Percentiles rank a stretch among this genome's conserved stretches.
Conservation (phyloP, 2,113 vertebrate species). For the Ctenodactylus gundi region DNA sequence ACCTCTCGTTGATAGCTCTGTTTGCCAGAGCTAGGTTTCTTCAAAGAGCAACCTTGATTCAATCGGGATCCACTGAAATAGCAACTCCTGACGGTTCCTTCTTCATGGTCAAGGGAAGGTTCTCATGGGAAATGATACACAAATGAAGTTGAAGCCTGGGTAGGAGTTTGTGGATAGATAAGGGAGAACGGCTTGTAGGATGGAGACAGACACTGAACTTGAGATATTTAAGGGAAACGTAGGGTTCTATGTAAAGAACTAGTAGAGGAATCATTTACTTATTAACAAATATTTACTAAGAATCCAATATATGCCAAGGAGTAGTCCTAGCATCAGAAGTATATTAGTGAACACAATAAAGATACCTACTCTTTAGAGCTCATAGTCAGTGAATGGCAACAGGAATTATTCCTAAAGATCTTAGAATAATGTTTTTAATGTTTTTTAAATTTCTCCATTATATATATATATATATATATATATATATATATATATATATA, state of each 20-base stretch:
- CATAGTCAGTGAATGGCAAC: background rate
- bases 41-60: background rate
- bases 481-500: no score
- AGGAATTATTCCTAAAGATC: background rate
- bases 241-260: background rate
- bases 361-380: background rate
- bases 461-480: no score
- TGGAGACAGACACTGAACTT: background rate
- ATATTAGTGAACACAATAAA: background rate
- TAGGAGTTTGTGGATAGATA: background rate
- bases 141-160: background rate
- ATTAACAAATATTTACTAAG: no score
- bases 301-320: no score
- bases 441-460: no score
- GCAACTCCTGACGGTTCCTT: background rate
- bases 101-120: background rate
- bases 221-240: background rate
- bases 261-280: background rate
- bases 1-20: background rate
- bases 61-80: background rate
- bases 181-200: background rate
- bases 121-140: background rate
- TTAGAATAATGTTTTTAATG: background rate
- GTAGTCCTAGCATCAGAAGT: background rate
- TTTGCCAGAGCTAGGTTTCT: background rate